Evolutionary conservation across 30 jellyfish, hydroid and myxozoan species (phyloP).

Genomic region (Pelagia noctiluca): DNA sequence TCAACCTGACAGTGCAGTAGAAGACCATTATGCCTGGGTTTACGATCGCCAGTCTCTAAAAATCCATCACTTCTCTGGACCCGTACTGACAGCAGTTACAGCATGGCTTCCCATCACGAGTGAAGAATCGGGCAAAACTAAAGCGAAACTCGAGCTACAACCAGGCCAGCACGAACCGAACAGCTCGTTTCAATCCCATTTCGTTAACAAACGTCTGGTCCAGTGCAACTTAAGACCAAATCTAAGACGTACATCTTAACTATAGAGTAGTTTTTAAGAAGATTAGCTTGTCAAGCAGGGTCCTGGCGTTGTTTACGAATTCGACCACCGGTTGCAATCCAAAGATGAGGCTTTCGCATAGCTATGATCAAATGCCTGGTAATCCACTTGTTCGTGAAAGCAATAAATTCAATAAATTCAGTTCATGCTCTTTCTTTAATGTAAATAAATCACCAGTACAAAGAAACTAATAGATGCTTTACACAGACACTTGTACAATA

Average conservation of each 20-base stretch:
- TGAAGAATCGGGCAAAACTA: too few species aligned
- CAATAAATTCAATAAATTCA: conserved; percentile 29
- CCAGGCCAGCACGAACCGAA: neutral
- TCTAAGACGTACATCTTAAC: conserved; percentile 5
- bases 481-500: conserved; percentile 22
- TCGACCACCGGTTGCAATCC: conserved; percentile 53
- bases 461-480: too few species aligned
- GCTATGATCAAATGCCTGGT: conserved; percentile 30
- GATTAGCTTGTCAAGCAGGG: conserved; percentile 37
- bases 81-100: conserved; percentile 7
- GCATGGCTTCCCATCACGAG: neutral
- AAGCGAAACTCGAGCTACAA: neutral
- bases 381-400: conserved; percentile 46
- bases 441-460: too few species aligned
- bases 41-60: conserved; percentile 37
- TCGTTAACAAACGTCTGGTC: neutral
- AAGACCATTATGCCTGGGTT: conserved; percentile 44
- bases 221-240: neutral
- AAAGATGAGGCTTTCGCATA: conserved; percentile 9
- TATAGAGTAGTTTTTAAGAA: conserved; percentile 11
- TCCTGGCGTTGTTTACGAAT: conserved; percentile 16
- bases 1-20: too few species aligned
- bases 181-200: neutral
- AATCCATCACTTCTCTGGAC: conserved; percentile 38
- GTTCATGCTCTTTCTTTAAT: too few species aligned